phyloP scores from a whole-genome alignment of 2,113 vertebrate species.

The Cryptomyrus ogoouensis region DNA sequence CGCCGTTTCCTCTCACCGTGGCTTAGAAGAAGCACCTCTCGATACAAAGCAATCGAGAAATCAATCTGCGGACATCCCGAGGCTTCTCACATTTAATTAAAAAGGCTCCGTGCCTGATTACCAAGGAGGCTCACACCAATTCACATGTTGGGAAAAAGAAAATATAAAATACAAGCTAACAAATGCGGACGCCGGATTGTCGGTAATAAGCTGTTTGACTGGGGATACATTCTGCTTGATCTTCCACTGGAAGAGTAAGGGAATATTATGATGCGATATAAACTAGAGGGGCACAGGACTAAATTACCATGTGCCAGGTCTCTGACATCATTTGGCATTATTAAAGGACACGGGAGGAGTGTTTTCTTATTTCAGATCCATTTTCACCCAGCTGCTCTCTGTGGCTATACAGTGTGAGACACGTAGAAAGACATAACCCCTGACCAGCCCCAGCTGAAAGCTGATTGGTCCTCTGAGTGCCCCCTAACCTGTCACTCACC shows the following conservation, averaged over 20 bases:
- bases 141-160: neutral
- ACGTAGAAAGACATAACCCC: neutral
- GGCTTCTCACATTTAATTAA: constrained; percentile 23
- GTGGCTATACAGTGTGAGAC: neutral
- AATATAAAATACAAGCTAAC: neutral
- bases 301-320: neutral
- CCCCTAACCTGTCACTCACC: neutral
- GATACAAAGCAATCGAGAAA: constrained; percentile 19
- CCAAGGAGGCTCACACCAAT: constrained; percentile 7
- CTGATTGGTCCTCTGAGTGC: neutral
- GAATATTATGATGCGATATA: neutral
- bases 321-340: neutral
- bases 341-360: neutral
- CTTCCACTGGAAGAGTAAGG: neutral
- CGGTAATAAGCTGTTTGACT: neutral
- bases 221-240: neutral
- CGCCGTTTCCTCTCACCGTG: neutral
- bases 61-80: constrained; percentile 21
- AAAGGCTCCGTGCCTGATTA: constrained; percentile 20
- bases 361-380: neutral
- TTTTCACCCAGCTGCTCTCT: neutral
- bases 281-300: neutral
- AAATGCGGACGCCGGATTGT: neutral
- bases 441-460: neutral
- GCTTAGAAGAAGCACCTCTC: constrained; percentile 19